Conservation (phyloP, 2,888 invertebrate species). For the Odontomyia ornata region DNA sequence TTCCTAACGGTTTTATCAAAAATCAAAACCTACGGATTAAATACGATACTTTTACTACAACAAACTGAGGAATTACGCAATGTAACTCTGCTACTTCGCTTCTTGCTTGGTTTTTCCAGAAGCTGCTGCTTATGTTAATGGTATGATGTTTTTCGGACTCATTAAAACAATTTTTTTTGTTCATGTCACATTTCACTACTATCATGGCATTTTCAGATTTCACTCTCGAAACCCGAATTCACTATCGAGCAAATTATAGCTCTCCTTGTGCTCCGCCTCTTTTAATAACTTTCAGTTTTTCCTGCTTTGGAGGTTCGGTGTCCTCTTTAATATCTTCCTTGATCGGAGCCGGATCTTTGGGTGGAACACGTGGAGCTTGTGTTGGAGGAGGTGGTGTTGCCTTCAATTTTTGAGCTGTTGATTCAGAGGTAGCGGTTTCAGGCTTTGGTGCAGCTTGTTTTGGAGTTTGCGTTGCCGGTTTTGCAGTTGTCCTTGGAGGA, state of each 20-base stretch:
- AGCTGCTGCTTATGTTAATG: too few relatives aligned
- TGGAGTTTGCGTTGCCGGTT: constrained; percentile 53
- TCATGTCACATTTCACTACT: background rate
- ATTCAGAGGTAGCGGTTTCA: constrained; percentile 53
- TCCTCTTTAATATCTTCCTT: constrained; percentile 68
- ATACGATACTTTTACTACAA: too few relatives aligned
- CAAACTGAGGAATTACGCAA: too few relatives aligned
- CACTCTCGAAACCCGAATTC: background rate
- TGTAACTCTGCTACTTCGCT: too few relatives aligned
- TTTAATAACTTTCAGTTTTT: constrained; percentile 70
- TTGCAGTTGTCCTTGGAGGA: constrained; percentile 52
- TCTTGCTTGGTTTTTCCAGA: too few relatives aligned
- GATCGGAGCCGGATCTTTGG: constrained; percentile 64
- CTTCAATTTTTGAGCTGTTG: constrained; percentile 48
- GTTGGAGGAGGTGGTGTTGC: constrained; percentile 51
- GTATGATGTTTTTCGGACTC: too few relatives aligned
- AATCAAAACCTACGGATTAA: too few relatives aligned
- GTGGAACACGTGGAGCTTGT: constrained; percentile 38
- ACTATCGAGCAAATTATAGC: constrained; percentile 54
- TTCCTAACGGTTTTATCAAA: too few relatives aligned
- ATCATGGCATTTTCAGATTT: background rate
- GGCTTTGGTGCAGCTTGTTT: constrained; percentile 50
- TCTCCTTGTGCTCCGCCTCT: constrained; percentile 66
- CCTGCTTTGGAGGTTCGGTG: constrained; percentile 66
- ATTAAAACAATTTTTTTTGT: too few relatives aligned